Conservation (phyloP, 2,888 invertebrate genomes). For the Melipona beecheii region DNA sequence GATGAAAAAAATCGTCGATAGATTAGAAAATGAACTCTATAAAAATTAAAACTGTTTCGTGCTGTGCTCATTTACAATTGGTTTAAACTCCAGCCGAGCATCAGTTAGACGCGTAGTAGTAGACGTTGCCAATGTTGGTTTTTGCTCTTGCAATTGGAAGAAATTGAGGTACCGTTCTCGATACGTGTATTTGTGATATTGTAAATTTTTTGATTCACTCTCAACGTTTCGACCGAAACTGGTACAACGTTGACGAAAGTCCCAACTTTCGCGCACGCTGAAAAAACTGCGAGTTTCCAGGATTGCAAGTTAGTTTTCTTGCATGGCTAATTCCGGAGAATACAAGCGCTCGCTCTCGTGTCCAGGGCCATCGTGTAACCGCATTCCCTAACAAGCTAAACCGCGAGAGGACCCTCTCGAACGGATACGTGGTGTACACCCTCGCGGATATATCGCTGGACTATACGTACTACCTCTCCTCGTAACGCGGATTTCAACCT, state of each 20-base stretch:
- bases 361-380: conserved; percentile 11
- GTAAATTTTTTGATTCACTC: not conserved
- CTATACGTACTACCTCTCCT: conserved; percentile 50
- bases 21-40: too few relatives aligned
- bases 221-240: not conserved
- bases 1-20: too few relatives aligned
- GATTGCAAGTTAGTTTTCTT: not conserved
- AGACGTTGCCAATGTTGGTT: too few relatives aligned
- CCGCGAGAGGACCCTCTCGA: conserved; percentile 54
- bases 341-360: conserved; percentile 23
- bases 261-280: not conserved
- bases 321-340: conserved; percentile 51
- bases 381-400: conserved; percentile 58
- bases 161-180: too few relatives aligned
- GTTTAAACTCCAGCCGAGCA: too few relatives aligned
- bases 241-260: not conserved
- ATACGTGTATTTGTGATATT: too few relatives aligned
- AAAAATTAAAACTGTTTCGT: too few relatives aligned
- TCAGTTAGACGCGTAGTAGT: too few relatives aligned
- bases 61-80: too few relatives aligned
- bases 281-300: not conserved
- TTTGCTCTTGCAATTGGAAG: too few relatives aligned
- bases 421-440: conserved; percentile 27
- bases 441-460: conserved; percentile 27
- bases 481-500: conserved; percentile 53